Percentiles rank a stretch among this genome's conserved stretches.
Evolutionary conservation across 92 coral and sea anemone genomes (phyloP).

Genomic region (Porites lobata): DNA sequence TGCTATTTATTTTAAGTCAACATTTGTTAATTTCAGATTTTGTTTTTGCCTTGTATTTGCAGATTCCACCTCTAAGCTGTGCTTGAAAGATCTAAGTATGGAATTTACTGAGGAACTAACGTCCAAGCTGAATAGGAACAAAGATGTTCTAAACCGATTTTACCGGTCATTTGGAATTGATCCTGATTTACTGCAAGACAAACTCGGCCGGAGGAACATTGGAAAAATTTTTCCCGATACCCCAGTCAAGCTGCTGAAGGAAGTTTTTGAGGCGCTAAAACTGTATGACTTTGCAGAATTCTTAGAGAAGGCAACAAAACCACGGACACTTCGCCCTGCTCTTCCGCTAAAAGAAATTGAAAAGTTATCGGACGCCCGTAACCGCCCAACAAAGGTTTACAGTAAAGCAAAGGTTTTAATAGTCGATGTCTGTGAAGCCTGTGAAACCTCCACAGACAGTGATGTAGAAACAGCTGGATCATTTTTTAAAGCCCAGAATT

Average conservation of each 20-base stretch:
- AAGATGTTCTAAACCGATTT: neutral
- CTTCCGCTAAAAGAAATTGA: neutral
- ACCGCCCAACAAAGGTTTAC: neutral
- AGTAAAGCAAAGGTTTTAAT: neutral
- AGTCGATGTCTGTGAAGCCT: too few relatives aligned
- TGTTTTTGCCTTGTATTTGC: neutral
- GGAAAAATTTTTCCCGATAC: neutral
- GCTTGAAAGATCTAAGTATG: neutral
- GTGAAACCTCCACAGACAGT: neutral
- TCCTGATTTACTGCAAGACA: neutral
- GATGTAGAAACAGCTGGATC: neutral
- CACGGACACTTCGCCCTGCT: slow-evolving; percentile 8
- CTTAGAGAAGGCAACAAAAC: neutral
- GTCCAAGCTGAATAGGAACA: neutral
- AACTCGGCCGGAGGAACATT: neutral
- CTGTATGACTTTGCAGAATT: neutral
- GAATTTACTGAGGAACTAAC: neutral
- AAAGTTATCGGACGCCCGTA: neutral
- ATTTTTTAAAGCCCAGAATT: slow-evolving; percentile 4
- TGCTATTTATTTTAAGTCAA: too few relatives aligned
- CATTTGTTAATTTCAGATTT: too few relatives aligned
- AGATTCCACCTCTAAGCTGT: neutral
- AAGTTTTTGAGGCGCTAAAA: neutral
- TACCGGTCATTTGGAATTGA: neutral
- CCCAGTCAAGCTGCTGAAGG: neutral